A percentile compares a stretch with the other conserved stretches of the same genome.
Conservation (phyloP, 2,113 vertebrate genomes). For the Bubalus kerabau region DNA sequence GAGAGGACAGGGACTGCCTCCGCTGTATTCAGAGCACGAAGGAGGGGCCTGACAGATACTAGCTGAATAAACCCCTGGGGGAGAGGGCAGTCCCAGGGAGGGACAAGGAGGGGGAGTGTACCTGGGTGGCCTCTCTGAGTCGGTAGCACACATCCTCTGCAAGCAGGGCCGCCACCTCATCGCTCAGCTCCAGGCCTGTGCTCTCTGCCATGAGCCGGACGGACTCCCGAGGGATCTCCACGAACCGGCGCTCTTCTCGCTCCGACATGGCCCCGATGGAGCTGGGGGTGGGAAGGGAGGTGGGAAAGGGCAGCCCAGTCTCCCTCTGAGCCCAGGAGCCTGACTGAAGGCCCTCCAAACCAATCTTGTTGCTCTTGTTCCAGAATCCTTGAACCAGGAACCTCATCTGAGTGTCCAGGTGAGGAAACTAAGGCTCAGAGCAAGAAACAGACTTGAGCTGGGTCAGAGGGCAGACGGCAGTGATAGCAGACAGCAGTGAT, state of each 20-base stretch:
- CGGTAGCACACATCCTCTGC: constrained; percentile 94
- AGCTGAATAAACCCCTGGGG: not conserved
- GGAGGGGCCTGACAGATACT: rapidly evolving
- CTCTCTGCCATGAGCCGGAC: constrained; percentile 91
- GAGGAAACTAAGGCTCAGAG: not conserved
- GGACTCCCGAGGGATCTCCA: constrained; percentile 90
- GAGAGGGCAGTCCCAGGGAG: not conserved
- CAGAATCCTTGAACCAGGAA: not conserved
- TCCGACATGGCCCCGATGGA: constrained; percentile 82
- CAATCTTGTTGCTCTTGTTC: not conserved
- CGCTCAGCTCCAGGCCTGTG: constrained; percentile 87
- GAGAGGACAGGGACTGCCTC: not conserved
- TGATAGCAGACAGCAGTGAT: not conserved
- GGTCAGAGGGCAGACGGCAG: not conserved
- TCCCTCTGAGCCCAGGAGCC: not conserved
- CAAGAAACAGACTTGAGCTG: not conserved
- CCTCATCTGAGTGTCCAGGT: not conserved
- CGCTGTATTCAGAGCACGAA: not conserved
- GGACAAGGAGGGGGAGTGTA: constrained; percentile 3
- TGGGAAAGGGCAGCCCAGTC: not conserved
- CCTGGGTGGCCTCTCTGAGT: constrained; percentile 91
- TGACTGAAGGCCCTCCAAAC: not conserved
- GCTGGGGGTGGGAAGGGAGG: not conserved
- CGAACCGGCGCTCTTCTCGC: constrained; percentile 91
- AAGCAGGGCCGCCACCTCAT: constrained; percentile 88